Evolutionary conservation across 2,113 vertebrate species (phyloP), one percentile per base, ranked within the genome.

Genomic region (Callipepla californica): DNA sequence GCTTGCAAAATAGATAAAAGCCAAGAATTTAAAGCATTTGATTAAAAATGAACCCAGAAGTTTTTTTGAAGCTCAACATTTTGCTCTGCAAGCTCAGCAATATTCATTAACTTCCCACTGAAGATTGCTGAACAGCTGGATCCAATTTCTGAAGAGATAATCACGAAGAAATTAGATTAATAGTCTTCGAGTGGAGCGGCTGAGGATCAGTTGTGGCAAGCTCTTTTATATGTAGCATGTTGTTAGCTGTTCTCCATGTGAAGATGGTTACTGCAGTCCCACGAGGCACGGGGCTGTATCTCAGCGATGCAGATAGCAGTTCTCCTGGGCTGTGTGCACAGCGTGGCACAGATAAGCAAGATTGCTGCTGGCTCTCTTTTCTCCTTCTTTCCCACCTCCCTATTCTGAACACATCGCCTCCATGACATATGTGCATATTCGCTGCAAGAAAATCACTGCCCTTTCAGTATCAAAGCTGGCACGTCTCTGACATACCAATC

Each of bases 131-230:
- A 96, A 85, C 92, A 97, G 93, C 95, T 97, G 95, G 94, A 96
- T 96, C 90, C 84, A 94, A 95, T 97, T 97, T 96, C 92, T 96
- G 74, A 75, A 68, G 85, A 95, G 93, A 96, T 96, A 96, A 97
- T 95, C 66, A 72, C 44, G 47, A 93, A 91, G 92, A 85, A 96
- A 96, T 96, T 90, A 97, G 92, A 97, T 95, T 95, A 96, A 93
- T 93, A 89, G 87, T 93, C 78, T 93, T 95, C 66, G 70, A 93
- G 84, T 84, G 55, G 68, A 77, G 73, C 92, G 85, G 94, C 61
- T 87, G 83, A 79, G 65, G 76, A 90, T 92, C 85, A 79, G 44
- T 89, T 84, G 92, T 92, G 74, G 89, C 74, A 92, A 62, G 66
- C 80, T 91, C 57, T 76, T 92, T 87, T 45, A 20, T 45, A 28